Base-by-base conservation (phyloP, 2,888 invertebrate genomes). In the Miltochrista miniata region DNA sequence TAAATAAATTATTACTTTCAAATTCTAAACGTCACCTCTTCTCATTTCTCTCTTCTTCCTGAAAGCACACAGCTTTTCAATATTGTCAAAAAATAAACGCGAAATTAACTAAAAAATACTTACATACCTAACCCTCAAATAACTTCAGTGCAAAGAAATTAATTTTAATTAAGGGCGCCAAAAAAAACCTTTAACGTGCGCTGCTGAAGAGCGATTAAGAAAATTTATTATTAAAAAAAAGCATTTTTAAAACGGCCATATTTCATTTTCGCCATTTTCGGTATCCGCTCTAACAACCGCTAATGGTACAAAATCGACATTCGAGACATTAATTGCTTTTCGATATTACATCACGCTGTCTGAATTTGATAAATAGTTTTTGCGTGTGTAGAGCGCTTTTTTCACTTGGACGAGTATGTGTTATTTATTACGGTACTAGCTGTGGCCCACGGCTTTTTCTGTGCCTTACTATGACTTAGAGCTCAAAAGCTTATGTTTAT, bases 251-350 rank as follows among this genome's bases (percentile, higher is more conserved):
- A 59, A 49, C 39, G 36, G 52, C 53, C 12, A 53, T 62, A 61
- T 59, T 40, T 70, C 62, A 70, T 63, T 56, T 30, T 48, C 44
- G 57, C 68, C 62, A 70, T 63, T 56, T 30, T 48, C 44, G 57
- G 54, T 54, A 45, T 36, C 33, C 41, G 48, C 39, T 14, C 14
- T 45, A n/a, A 38, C 54, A 41, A 10, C 43, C 56, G 46, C 59
- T 66, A 65, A 73, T 64, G 51, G 61, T 14, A 24, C 37, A 30
- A 46, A 54, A 64, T 59, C 57, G 63, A 60, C 59, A 58, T 55
- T 64, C 49, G 42, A 51, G 53, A 56, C 45, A 45, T 42, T 60
- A 70, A 73, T 44, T 64, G 63, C 61, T 58, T 61, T 53, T 31
- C 41, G 30, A 70, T 72, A 67, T 58, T 51, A 41, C 39, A 24